phyloP scores from a whole-genome alignment of 1,140 invertebrate species.

The Zaprionus kolodkinae region DNA sequence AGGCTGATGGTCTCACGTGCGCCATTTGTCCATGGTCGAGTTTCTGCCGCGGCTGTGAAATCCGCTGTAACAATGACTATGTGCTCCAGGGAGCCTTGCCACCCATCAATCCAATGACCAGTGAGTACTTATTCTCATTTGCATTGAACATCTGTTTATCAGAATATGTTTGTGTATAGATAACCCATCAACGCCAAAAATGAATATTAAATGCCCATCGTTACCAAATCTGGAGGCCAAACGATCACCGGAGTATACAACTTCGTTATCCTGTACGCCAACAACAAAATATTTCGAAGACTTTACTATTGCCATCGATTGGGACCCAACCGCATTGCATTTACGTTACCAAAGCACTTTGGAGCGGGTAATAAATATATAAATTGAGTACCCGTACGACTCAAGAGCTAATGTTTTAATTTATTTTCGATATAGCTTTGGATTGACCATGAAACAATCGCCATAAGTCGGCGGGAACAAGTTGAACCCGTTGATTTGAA shows the following conservation, averaged over 20 bases:
- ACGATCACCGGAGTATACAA: slow-evolving; percentile 63
- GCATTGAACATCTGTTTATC: not conserved
- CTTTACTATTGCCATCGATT: slow-evolving; percentile 85
- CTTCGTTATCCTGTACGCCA: slow-evolving; percentile 63
- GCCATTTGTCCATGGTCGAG: slow-evolving; percentile 93
- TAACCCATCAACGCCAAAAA: slow-evolving; percentile 68
- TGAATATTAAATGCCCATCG: slow-evolving; percentile 73
- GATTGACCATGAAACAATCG: slow-evolving; percentile 90
- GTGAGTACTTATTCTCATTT: slow-evolving; percentile 48
- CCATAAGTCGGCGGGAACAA: slow-evolving; percentile 88
- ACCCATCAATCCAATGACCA: slow-evolving; percentile 56
- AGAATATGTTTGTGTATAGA: slow-evolving; percentile 38
- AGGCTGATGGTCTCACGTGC: slow-evolving; percentile 89
- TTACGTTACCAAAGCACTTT: slow-evolving; percentile 93
- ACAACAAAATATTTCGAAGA: slow-evolving; percentile 77
- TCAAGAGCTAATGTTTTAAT: not conserved
- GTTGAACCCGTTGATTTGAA: slow-evolving; percentile 92
- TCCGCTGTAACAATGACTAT: slow-evolving; percentile 88
- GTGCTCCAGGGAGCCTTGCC: slow-evolving; percentile 77
- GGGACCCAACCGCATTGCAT: slow-evolving; percentile 96
- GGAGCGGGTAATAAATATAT: slow-evolving; percentile 87
- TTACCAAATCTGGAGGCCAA: slow-evolving; percentile 74
- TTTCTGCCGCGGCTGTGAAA: slow-evolving; percentile 93
- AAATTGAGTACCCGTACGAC: no score
- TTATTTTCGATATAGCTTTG: slow-evolving; percentile 86